Base-by-base conservation (phyloP, 2,888 invertebrate genomes). In the Caenorhabditis virilis region DNA sequence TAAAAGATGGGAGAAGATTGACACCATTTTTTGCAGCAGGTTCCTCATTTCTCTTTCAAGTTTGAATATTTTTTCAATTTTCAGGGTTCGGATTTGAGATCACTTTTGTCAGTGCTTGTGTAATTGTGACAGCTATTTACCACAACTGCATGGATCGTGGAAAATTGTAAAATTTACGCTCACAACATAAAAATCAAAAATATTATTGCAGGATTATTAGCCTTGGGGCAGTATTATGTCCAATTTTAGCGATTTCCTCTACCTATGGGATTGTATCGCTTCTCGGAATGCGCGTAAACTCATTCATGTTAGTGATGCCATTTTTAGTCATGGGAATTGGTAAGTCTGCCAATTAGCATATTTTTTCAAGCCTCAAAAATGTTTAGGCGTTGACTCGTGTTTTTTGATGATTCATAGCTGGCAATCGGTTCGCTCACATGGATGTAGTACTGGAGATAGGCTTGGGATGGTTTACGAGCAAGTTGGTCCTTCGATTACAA, bases 271-370 rank as follows among this genome's bases (percentile, higher is more conserved):
- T 74, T 23, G 69, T 79, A 33, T 75, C 82, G 1, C 49, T 69
- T 62, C 22, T 74, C 7, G 72, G 72, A 18, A 52, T 76, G 30
- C 69, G 79, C 1, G 69, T 76, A n/a, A 82, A 82, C 60, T 79
- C 79, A 4, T 80, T 82, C 54, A 76, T 79, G 70, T 73, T 82
- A 15, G 78, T 82, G 30, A 78, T 80, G 74, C 82, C 82, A 3
- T 80, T 79, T 48, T 67, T 82, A 11, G 76, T 82, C 18, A 77
- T 83, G 73, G 82, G 82, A 41, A 82, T 82, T 41, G 82, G 79
- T 78, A 35, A 39, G 63, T 59, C 38, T 27, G 13, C 13, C 23
- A 41, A 18, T 20, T 26, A 22, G 5, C 9, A 35, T 7, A 23
- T 33, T 16, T 30, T 22, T 9, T 2, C 3, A 27, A 27, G 16